These are phyloP conservation scores for Drosophila ezoana DNA, from an alignment of 2,888 invertebrate genomes.

Conservation along the genomic window DNA sequence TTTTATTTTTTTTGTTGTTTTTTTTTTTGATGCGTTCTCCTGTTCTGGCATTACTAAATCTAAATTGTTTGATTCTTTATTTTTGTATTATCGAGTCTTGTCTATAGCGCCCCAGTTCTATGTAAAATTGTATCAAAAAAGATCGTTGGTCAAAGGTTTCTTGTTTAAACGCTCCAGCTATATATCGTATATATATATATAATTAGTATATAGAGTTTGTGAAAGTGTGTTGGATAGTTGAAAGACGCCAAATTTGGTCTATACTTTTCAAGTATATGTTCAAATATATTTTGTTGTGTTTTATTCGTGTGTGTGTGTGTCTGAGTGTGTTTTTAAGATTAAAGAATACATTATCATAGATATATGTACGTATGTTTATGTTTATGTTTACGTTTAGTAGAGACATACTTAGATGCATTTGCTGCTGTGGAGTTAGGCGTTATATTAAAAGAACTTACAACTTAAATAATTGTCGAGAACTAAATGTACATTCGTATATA, in stretches of 20 bases:
- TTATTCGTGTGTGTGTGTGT: slow-evolving; percentile 57
- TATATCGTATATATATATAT: slow-evolving; percentile 31
- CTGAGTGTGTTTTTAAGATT: slow-evolving; percentile 63
- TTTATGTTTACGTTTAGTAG: slow-evolving; percentile 45
- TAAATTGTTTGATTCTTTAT: slow-evolving; percentile 42
- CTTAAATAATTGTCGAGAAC: slow-evolving; percentile 75
- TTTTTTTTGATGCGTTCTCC: slow-evolving; percentile 41
- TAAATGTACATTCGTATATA: slow-evolving; percentile 77
- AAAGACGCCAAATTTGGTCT: slow-evolving; percentile 63
- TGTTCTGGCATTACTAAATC: slow-evolving; percentile 34
- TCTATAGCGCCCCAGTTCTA: slow-evolving; percentile 38
- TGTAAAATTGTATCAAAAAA: slow-evolving; percentile 63
- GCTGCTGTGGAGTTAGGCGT: slow-evolving; percentile 58
- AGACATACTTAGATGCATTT: slow-evolving; percentile 39
- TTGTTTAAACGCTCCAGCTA: slow-evolving; percentile 49
- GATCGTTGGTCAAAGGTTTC: slow-evolving; percentile 57
- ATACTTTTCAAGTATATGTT: slow-evolving; percentile 77
- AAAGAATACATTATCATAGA: slow-evolving; percentile 66
- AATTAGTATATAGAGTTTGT: slow-evolving; percentile 16
- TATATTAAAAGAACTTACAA: slow-evolving; percentile 71
- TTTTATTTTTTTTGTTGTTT: slow-evolving; percentile 11
- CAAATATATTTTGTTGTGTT: slow-evolving; percentile 61
- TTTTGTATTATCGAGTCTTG: slow-evolving; percentile 19
- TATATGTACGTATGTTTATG: slow-evolving; percentile 33
- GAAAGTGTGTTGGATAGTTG: slow-evolving; percentile 34